Percentiles rank a stretch among this genome's conserved stretches.
These are phyloP conservation scores for Lamprotornis superbus DNA, from an alignment of 2,113 vertebrate genomes.

Conservation along the genomic window DNA sequence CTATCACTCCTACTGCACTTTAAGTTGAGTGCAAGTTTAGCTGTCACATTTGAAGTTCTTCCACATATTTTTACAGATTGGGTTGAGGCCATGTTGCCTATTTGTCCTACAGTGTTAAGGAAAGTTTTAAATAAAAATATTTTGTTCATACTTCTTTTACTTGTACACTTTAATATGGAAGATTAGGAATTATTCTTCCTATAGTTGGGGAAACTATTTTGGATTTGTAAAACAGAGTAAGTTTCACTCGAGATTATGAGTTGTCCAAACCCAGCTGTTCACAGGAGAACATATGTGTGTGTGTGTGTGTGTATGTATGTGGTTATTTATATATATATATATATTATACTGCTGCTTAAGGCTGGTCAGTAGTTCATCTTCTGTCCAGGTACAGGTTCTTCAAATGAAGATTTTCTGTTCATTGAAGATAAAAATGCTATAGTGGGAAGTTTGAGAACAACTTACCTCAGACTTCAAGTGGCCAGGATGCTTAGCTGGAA, in stretches of 20 bases:
- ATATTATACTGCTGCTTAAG: not conserved
- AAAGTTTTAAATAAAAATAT: conserved; percentile 6
- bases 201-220: not conserved
- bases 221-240: not conserved
- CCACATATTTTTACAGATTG: not conserved
- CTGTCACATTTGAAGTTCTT: conserved; percentile 62
- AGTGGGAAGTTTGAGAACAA: not conserved
- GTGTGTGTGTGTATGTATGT: rapidly evolving
- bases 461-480: not conserved
- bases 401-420: not conserved
- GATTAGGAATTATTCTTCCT: not conserved
- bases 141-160: not conserved
- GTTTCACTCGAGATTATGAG: not conserved
- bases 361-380: not conserved
- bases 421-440: not conserved
- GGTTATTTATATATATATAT: not conserved
- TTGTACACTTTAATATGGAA: not conserved
- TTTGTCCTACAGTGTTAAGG: conserved; percentile 20
- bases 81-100: not conserved
- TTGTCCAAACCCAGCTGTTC: not conserved
- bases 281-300: not conserved
- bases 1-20: conserved; percentile 70
- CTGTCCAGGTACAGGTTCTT: not conserved
- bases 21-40: conserved; percentile 52
- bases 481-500: not conserved